Percentiles rank a stretch among this genome's conserved stretches.
Evolutionary conservation across 1,140 invertebrate species (phyloP).

Genomic region (Drosophila eugracilis): DNA sequence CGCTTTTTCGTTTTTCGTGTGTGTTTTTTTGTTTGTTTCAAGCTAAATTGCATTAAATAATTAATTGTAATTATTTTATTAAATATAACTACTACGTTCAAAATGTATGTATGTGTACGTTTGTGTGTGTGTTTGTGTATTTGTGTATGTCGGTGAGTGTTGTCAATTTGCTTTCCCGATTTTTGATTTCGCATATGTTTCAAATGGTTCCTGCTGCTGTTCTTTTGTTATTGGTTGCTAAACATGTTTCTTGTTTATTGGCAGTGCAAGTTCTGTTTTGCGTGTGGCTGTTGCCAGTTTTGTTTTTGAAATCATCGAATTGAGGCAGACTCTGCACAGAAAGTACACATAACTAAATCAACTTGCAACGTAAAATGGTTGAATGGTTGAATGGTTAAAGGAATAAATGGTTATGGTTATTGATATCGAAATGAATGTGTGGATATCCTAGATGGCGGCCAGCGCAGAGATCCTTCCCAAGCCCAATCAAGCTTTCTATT

Average conservation of each 20-base stretch:
- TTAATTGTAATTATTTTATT: slow-evolving; percentile 63
- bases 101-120: slow-evolving; percentile 40
- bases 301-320: slow-evolving; percentile 25
- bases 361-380: slow-evolving; percentile 19
- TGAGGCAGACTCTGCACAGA: slow-evolving; percentile 25
- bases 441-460: slow-evolving; percentile 34
- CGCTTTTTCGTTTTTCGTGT: slow-evolving; percentile 27
- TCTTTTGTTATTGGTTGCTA: slow-evolving; percentile 34
- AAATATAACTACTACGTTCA: slow-evolving; percentile 68
- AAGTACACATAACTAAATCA: slow-evolving; percentile 24
- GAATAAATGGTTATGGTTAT: slow-evolving; percentile 9
- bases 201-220: slow-evolving; percentile 21
- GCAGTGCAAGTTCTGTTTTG: slow-evolving; percentile 72
- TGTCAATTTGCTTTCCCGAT: slow-evolving; percentile 17
- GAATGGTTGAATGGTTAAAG: slow-evolving; percentile 6
- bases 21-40: slow-evolving; percentile 42
- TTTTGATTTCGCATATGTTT: slow-evolving; percentile 50
- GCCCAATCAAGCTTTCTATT: slow-evolving; percentile 26
- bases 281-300: slow-evolving; percentile 7
- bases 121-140: slow-evolving; percentile 29
- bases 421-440: slow-evolving; percentile 19
- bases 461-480: slow-evolving; percentile 61
- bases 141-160: slow-evolving; percentile 4
- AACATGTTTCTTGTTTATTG: slow-evolving; percentile 57
- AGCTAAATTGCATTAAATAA: slow-evolving; percentile 68